Conservation (phyloP, 2,888 invertebrate species). For the Phrixothrix hirtus region DNA sequence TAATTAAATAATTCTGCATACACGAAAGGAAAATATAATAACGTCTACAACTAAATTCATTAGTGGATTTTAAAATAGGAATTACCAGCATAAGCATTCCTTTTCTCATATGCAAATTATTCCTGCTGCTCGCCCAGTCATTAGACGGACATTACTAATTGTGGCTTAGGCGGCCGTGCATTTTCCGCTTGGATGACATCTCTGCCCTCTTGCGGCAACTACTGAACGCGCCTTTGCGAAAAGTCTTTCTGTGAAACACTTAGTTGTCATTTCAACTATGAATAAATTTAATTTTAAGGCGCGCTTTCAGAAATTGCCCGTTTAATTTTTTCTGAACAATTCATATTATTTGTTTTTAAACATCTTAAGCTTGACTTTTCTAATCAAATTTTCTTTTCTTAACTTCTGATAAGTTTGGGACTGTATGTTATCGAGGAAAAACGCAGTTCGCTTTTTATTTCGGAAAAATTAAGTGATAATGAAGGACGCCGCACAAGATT, state of each 20-base stretch:
- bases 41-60: slow-evolving; percentile 38
- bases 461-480: too few species aligned
- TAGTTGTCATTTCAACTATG: slow-evolving; percentile 5
- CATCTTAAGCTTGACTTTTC: too few species aligned
- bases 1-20: slow-evolving; percentile 43
- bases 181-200: slow-evolving; percentile 33
- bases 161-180: slow-evolving; percentile 35
- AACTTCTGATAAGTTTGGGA: too few species aligned
- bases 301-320: background rate
- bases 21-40: slow-evolving; percentile 32
- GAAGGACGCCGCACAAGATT: too few species aligned
- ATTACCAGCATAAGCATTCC: slow-evolving; percentile 37
- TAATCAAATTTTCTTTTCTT: too few species aligned
- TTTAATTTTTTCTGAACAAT: too few species aligned
- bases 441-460: too few species aligned
- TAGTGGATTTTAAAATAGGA: slow-evolving; percentile 41
- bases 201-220: slow-evolving; percentile 22
- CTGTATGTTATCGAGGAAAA: too few species aligned
- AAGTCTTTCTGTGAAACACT: slow-evolving; percentile 5
- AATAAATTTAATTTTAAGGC: slow-evolving; percentile 6
- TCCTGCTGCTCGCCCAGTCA: slow-evolving; percentile 31
- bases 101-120: slow-evolving; percentile 36
- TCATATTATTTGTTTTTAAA: too few species aligned
- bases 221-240: slow-evolving; percentile 14
- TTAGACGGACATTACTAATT: slow-evolving; percentile 37